Base-by-base conservation (phyloP, 2,888 invertebrate genomes). In the Melangyna quadrimaculata region DNA sequence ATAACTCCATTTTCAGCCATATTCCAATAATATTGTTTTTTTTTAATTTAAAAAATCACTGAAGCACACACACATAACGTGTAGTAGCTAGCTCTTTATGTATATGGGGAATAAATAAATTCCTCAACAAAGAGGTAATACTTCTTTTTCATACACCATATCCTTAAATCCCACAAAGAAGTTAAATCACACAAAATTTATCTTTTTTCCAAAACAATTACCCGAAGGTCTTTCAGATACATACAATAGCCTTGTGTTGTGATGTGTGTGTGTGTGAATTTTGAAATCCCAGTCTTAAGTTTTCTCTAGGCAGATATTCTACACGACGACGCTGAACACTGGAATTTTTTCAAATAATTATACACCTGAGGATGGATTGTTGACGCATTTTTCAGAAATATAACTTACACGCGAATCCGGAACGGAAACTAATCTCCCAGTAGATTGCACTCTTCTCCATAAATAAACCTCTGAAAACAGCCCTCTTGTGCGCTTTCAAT, bases 321-420 rank as follows among this genome's bases (percentile, higher is more conserved):
- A 51, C 67, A 51, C 8, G 51, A 51, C 10, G 24, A 48, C 48
- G 45, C 9, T 4, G 45, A n/a, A 19, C 45, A 10, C 48, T n/a
- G 59, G 53, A 80, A 72, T 84, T 72, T 61, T 43, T 77, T 35
- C 6, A 81, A 51, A 86, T 86, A 86, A 86, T 86, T 81, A 73
- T 81, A 80, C 80, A 86, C 86, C 86, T 86, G 86, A 73, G 86
- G 77, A 77, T 73, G 63, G 70, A 86, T 81, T 69, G 86, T 73
- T 86, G 81, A 73, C 67, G 69, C 63, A 77, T 81, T 81, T 81
- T 81, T 77, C 75, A 80, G 59, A 61, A 72, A 53, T 59, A 72
- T 80, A 72, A 72, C 82, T 78, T 71, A 75, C 67, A 79, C 53
- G 53, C 59, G 79, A 43, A 77, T 77, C 40, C 59, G 57, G 45